phyloP scores from a whole-genome alignment of 2,797 vertebrate species.

The Oryzias dopingdopingensis region DNA sequence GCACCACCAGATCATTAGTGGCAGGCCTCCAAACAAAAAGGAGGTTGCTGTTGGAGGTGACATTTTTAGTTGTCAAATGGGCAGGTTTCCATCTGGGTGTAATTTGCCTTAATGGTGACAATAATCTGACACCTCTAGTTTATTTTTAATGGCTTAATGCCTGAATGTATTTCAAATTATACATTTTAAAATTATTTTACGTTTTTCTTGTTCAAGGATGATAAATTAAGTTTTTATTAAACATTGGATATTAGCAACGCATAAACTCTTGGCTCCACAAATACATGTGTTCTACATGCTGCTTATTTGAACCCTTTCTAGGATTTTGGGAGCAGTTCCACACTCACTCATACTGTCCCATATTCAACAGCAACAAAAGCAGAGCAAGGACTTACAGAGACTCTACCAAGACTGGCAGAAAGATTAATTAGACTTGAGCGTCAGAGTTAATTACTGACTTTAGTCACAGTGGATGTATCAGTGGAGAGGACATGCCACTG shows the following conservation, averaged over 20 bases:
- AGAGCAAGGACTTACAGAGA: slow-evolving; percentile 38
- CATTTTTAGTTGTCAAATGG: slow-evolving; percentile 37
- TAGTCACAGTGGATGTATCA: slow-evolving; percentile 67
- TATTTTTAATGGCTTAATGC: background rate
- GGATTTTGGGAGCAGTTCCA: too few relatives aligned
- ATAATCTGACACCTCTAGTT: slow-evolving; percentile 35
- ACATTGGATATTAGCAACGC: too few relatives aligned
- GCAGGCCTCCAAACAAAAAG: slow-evolving; percentile 63
- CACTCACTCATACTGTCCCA: slow-evolving; percentile 18
- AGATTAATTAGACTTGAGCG: slow-evolving; percentile 71
- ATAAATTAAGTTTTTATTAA: too few relatives aligned
- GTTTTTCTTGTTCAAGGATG: too few relatives aligned
- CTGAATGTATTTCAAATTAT: too few relatives aligned
- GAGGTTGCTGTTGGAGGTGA: slow-evolving; percentile 49
- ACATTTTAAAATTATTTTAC: too few relatives aligned
- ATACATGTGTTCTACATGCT: slow-evolving; percentile 35
- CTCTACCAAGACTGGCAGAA: slow-evolving; percentile 45
- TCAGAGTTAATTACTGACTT: slow-evolving; percentile 75
- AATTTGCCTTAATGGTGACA: slow-evolving; percentile 30
- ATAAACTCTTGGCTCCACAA: slow-evolving; percentile 20
- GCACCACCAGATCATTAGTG: slow-evolving; percentile 52
- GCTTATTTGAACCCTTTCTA: slow-evolving; percentile 13
- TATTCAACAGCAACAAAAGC: slow-evolving; percentile 43
- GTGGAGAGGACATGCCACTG: slow-evolving; percentile 52
- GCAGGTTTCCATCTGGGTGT: slow-evolving; percentile 55